Conservation (phyloP, 2,113 vertebrate genomes). For the Gambusia affinis region DNA sequence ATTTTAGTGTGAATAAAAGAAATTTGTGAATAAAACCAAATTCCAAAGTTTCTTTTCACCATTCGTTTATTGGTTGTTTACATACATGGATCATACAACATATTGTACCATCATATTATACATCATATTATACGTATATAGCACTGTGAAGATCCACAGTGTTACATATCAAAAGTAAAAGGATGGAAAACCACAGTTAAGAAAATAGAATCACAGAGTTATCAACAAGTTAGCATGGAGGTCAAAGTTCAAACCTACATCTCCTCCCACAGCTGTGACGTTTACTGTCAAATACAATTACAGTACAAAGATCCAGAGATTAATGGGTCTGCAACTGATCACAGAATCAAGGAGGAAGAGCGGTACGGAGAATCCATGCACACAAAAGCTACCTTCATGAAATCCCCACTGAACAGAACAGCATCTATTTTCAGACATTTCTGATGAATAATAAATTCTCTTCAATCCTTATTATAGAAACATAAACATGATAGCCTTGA, state of each 20-base stretch:
- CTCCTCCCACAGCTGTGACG: slow-evolving; percentile 28
- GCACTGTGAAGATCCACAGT: slow-evolving; percentile 40
- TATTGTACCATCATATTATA: slow-evolving; percentile 41
- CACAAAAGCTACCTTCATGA: neutral
- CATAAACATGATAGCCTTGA: neutral
- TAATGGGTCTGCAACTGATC: slow-evolving; percentile 36
- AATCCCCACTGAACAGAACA: neutral
- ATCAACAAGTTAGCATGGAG: slow-evolving; percentile 50
- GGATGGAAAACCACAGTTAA: slow-evolving; percentile 3
- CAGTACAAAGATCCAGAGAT: slow-evolving; percentile 67
- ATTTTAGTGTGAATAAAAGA: no score
- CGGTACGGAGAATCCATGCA: neutral
- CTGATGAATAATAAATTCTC: no score
- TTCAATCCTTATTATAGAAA: no score
- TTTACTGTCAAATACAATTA: slow-evolving; percentile 67
- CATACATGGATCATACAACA: slow-evolving; percentile 49
- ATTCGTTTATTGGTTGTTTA: slow-evolving; percentile 62
- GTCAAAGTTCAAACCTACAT: slow-evolving; percentile 7
- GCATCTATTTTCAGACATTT: no score
- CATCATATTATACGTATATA: slow-evolving; percentile 1
- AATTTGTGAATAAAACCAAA: no score
- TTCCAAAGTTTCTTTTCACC: slow-evolving; percentile 3
- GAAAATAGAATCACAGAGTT: slow-evolving; percentile 40
- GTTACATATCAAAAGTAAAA: slow-evolving; percentile 69
- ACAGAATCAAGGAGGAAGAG: slow-evolving; percentile 39